Evolutionary conservation across 2,797 vertebrate species (phyloP).

Genomic region (Sebastes cheni): DNA sequence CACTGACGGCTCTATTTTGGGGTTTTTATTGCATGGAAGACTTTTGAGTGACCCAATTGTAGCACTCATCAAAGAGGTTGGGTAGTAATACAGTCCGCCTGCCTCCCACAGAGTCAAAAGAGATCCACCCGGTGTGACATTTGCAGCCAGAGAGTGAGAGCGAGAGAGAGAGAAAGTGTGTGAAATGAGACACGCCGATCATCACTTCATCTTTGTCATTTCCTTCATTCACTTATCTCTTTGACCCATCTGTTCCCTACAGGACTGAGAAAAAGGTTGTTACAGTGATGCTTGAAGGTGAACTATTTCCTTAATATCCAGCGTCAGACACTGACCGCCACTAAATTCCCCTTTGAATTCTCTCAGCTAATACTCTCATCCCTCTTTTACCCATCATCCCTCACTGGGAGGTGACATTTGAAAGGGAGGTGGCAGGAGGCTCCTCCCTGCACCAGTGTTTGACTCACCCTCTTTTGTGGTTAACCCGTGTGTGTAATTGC

Average conservation of each 20-base stretch:
- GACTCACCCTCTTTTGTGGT: conserved; percentile 33
- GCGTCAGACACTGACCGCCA: neutral
- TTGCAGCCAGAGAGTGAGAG: conserved; percentile 31
- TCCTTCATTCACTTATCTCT: conserved; percentile 14
- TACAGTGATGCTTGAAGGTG: neutral
- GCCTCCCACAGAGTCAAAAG: conserved; percentile 56
- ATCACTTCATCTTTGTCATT: conserved; percentile 5
- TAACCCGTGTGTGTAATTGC: neutral
- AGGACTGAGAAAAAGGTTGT: neutral
- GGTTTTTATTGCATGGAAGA: neutral
- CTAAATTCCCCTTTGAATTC: neutral
- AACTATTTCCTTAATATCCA: neutral
- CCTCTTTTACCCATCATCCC: conserved; percentile 37
- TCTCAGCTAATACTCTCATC: conserved; percentile 3
- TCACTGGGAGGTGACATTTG: conserved; percentile 69
- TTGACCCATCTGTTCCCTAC: conserved; percentile 10
- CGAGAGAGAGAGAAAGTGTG: neutral
- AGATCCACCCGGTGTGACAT: conserved; percentile 53
- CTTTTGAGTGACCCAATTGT: neutral
- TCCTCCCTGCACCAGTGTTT: conserved; percentile 33
- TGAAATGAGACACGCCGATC: conserved; percentile 20
- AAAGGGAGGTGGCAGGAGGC: conserved; percentile 29
- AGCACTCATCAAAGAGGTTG: conserved; percentile 46
- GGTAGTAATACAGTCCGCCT: conserved; percentile 31
- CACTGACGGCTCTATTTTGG: neutral